Evolutionary conservation across 2,797 vertebrate species (phyloP).

Genomic region (Eleutherodactylus coqui): DNA sequence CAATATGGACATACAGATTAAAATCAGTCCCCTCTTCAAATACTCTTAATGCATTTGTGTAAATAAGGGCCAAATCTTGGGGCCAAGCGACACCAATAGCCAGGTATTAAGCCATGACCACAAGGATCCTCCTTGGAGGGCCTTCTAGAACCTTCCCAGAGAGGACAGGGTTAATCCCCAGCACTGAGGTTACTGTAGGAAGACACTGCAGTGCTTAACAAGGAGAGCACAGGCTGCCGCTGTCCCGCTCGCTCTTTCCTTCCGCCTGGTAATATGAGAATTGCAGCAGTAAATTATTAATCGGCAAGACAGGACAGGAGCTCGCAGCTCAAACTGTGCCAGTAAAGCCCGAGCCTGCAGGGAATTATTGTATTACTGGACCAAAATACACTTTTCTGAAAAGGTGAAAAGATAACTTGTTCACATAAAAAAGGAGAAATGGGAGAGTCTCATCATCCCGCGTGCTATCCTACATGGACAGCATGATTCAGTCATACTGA

Average conservation of each 20-base stretch:
- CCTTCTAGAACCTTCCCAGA: background rate
- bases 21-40: no score
- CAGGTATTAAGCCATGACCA: no score
- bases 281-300: conserved; percentile 56
- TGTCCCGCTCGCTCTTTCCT: conserved; percentile 50
- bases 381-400: conserved; percentile 46
- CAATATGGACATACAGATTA: no score
- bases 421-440: background rate
- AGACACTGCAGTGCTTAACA: conserved; percentile 42
- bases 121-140: no score
- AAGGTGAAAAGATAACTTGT: conserved; percentile 41
- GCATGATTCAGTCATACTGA: background rate
- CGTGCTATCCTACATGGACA: background rate
- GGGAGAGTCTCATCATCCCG: background rate
- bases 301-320: conserved; percentile 56
- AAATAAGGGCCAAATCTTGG: no score
- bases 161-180: background rate
- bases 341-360: conserved; percentile 39
- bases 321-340: conserved; percentile 47
- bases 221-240: conserved; percentile 40
- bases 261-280: conserved; percentile 62
- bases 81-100: no score
- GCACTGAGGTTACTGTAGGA: background rate
- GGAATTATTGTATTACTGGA: conserved; percentile 57
- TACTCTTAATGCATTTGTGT: no score